Percentiles rank a stretch among this genome's conserved stretches.
Conservation (phyloP, 2,797 vertebrate species). For the Chromis chromis region DNA sequence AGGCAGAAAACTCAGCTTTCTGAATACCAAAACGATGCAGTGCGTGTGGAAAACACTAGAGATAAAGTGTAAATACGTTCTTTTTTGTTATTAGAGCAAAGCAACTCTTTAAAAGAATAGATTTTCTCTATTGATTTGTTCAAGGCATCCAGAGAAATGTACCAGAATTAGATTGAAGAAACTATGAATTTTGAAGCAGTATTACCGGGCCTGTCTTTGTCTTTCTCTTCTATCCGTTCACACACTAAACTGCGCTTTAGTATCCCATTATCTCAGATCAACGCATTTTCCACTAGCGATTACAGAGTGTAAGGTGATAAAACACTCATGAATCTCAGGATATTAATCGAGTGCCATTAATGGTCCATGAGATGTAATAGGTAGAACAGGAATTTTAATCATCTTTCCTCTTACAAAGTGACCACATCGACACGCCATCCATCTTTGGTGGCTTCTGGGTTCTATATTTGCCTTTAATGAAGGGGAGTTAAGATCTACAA, state of each 20-base stretch:
- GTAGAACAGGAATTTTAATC: constrained; percentile 53
- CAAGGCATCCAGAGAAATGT: background rate
- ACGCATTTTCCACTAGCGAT: constrained; percentile 53
- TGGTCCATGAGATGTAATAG: constrained; percentile 54
- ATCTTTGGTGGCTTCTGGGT: constrained; percentile 36
- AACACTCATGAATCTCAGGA: constrained; percentile 60
- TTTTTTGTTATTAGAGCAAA: background rate
- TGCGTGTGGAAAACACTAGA: background rate
- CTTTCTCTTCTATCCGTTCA: constrained; percentile 32
- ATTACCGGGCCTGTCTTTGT: constrained; percentile 15
- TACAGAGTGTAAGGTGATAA: constrained; percentile 50
- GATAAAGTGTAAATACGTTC: background rate
- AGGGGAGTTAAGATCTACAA: constrained; percentile 29
- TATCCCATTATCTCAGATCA: constrained; percentile 61
- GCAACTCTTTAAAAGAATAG: background rate
- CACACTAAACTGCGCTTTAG: constrained; percentile 40
- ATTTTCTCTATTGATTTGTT: constrained; percentile 13
- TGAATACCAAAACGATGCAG: background rate
- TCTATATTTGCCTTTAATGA: constrained; percentile 40
- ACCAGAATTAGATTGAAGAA: background rate
- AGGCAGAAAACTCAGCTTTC: background rate
- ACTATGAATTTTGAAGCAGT: constrained; percentile 10
- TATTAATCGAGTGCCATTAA: constrained; percentile 62
- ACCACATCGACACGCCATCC: constrained; percentile 33
- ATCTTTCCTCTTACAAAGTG: constrained; percentile 37